phyloP scores from a whole-genome alignment of 2,797 vertebrate species.

The Falco naumanni region DNA sequence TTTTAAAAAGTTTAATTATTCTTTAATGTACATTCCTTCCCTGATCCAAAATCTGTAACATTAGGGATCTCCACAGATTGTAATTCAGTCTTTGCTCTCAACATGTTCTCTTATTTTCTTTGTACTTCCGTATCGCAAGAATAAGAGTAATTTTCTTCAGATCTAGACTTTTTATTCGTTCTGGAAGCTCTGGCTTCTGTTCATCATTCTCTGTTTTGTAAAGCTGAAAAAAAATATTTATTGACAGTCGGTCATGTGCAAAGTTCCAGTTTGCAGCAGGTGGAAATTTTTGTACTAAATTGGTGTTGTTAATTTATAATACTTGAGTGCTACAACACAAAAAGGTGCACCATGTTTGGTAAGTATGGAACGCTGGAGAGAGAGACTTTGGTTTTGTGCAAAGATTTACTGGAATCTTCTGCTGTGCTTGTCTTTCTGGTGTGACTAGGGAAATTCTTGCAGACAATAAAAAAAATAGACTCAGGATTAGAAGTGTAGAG shows the following conservation, averaged over 20 bases:
- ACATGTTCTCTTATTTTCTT: not conserved
- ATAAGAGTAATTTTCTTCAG: not conserved
- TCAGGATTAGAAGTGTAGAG: not conserved
- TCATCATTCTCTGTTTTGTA: not conserved
- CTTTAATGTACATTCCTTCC: not conserved
- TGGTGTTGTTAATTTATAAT: not conserved
- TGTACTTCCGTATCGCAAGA: not conserved
- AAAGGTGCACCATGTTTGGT: not conserved
- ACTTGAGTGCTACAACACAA: not conserved
- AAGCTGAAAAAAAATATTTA: not conserved
- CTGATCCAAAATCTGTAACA: not conserved
- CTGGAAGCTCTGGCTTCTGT: not conserved
- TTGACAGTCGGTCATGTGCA: not conserved
- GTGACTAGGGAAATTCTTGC: not conserved
- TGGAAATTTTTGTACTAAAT: not conserved
- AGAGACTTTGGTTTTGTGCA: not conserved
- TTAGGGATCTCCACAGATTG: not conserved
- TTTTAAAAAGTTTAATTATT: not conserved
- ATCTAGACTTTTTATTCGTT: not conserved
- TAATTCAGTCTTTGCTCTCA: not conserved
- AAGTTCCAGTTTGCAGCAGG: not conserved
- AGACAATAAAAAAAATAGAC: not conserved
- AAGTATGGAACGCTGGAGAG: not conserved
- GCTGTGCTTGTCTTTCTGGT: not conserved
- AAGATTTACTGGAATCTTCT: not conserved